phyloP scores from a whole-genome alignment of 2,888 invertebrate genomes.

The Nesidiocoris tenuis region DNA sequence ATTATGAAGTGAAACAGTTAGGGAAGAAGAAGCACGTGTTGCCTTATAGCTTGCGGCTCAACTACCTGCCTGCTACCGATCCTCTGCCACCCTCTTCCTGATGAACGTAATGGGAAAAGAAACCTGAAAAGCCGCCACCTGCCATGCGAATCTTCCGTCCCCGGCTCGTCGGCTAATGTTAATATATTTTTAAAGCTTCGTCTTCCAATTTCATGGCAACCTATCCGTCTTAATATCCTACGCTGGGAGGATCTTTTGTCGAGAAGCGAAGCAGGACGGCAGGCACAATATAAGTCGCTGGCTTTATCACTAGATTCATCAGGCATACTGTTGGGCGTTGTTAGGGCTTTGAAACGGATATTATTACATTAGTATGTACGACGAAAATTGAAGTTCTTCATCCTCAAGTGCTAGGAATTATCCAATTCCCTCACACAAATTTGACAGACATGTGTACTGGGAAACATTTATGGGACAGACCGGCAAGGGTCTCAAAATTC shows the following conservation, averaged over 20 bases:
- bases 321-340: no score
- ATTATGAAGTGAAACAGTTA: neutral
- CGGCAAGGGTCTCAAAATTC: no score
- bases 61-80: neutral
- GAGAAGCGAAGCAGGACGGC: neutral
- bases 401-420: no score
- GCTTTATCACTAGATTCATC: no score
- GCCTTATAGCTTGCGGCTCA: neutral
- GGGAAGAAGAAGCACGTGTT: constrained; percentile 9
- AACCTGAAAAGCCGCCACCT: constrained; percentile 11
- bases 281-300: neutral
- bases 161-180: constrained; percentile 3
- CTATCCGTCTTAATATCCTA: constrained; percentile 6
- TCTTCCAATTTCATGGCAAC: constrained; percentile 7
- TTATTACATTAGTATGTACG: no score
- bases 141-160: neutral
- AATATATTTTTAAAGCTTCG: constrained; percentile 22
- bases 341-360: no score
- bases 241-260: neutral
- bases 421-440: no score
- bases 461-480: no score
- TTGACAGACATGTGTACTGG: no score
- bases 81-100: neutral
- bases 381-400: no score
- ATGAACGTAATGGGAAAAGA: constrained; percentile 18